Percentiles rank a stretch among this genome's conserved stretches.
Conservation (phyloP, 2,113 vertebrate species). For the Pseudopodoces humilis region DNA sequence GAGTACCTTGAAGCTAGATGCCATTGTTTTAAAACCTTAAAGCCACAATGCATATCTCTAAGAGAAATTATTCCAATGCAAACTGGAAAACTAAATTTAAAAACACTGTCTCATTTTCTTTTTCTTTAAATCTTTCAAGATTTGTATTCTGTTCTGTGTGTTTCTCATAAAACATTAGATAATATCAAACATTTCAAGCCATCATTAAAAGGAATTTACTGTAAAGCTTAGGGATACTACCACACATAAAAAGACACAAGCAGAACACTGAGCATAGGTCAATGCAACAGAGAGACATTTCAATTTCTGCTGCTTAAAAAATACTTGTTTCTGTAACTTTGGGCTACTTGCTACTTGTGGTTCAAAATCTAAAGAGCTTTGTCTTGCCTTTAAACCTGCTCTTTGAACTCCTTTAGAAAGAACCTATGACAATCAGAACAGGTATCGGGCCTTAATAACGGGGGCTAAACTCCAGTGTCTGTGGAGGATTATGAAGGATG, state of each 20-base stretch:
- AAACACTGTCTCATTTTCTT: neutral
- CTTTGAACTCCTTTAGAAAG: neutral
- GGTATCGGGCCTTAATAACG: neutral
- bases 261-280: neutral
- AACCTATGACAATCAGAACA: neutral
- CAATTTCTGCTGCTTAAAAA: neutral
- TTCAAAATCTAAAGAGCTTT: conserved; percentile 7
- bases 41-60: neutral
- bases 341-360: neutral
- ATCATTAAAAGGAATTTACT: conserved; percentile 28
- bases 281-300: neutral
- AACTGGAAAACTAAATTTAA: neutral
- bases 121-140: neutral
- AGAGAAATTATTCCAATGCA: neutral
- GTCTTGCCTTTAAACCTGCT: neutral
- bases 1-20: neutral
- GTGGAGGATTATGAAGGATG: neutral
- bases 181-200: conserved; percentile 36
- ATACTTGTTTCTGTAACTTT: conserved; percentile 40
- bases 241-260: neutral
- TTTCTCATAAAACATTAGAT: neutral
- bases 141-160: neutral
- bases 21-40: neutral
- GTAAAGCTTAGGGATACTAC: conserved; percentile 22
- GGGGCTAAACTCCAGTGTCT: neutral